Conservation (phyloP, 2,888 invertebrate species). For the Ochropleura plecta region DNA sequence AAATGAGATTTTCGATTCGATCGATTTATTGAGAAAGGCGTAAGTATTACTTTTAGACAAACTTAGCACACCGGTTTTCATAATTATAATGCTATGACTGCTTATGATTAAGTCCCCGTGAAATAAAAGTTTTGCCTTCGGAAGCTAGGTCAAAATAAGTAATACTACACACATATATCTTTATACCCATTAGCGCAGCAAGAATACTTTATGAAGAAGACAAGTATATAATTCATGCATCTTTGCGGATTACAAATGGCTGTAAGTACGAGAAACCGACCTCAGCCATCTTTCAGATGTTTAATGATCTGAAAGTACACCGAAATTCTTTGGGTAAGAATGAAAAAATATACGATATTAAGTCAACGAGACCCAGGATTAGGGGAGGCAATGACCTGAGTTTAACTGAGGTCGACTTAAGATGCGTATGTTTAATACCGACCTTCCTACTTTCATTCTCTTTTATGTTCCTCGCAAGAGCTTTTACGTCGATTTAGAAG, state of each 20-base stretch:
- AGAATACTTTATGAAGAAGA: slow-evolving; percentile 47
- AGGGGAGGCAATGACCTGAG: slow-evolving; percentile 50
- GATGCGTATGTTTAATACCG: slow-evolving; percentile 39
- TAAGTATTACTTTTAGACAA: background rate
- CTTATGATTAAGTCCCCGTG: background rate
- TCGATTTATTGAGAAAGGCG: background rate
- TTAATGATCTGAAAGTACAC: slow-evolving; percentile 58
- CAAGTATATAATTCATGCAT: slow-evolving; percentile 27
- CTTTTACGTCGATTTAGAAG: slow-evolving; percentile 15
- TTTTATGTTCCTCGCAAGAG: slow-evolving; percentile 41
- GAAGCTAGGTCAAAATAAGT: slow-evolving; percentile 21
- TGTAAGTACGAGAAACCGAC: slow-evolving; percentile 36
- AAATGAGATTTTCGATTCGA: background rate
- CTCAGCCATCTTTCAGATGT: slow-evolving; percentile 50
- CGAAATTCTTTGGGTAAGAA: slow-evolving; percentile 36
- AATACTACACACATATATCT: slow-evolving; percentile 21
- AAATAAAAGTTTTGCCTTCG: background rate
- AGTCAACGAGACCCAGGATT: slow-evolving; percentile 51
- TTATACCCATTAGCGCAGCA: slow-evolving; percentile 20
- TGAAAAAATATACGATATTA: slow-evolving; percentile 61
- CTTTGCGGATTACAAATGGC: slow-evolving; percentile 39
- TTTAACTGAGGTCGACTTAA: slow-evolving; percentile 47
- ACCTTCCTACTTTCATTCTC: slow-evolving; percentile 25
- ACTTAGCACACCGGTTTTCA: background rate
- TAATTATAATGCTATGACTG: background rate